Evolutionary conservation across 2,797 vertebrate species (phyloP), one percentile per base, ranked within the genome.

Genomic region (Cacajao melanocephalus): DNA sequence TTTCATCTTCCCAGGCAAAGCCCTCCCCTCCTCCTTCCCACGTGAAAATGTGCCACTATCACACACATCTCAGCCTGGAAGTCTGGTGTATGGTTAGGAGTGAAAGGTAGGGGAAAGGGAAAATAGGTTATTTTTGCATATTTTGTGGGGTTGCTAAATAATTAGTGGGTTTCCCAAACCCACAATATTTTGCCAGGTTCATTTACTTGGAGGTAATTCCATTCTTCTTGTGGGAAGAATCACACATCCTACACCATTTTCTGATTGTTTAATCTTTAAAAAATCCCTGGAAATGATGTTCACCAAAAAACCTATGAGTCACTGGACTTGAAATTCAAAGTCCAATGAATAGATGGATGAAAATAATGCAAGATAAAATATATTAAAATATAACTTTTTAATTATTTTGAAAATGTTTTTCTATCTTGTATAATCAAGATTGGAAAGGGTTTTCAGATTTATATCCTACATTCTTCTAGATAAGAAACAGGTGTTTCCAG

Each of bases 221-320:
- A 92, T 52, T 20, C 17, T 64, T 67, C 20, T 39, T 75, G 7
- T 58, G 58, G 52, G 24, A 94, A 80, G 20, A 86, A 6, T 11
- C 61, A 89, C 22, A 75, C 19, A 73, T 50, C 7, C 76, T 61
- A 55, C 6, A 80, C 3, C 5, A 57, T n/a, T 96, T 97, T 95
- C 57, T 80, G 14, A 95, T 24, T 88, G 33, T n/a, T 87, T 96
- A 70, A 84, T 58, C 44, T 93, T 89, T 79, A 94, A 72, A 94
- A 89, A 94, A 72, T 57, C 20, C 64, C 30, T 90, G 93, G 64
- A 87, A 92, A 88, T 61, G 24, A 76, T 33, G 7, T 20, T 22
- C n/a, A n/a, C 10, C 15, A 88, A 96, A 97, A 83, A 67, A 4
- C 24, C 44, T 81, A 46, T 61, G 64, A 52, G 79, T 73, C 73